Percentiles rank a stretch among this genome's conserved stretches.
Evolutionary conservation across 2,797 vertebrate genomes (phyloP).

Genomic region (Myiotriccus ornatus): DNA sequence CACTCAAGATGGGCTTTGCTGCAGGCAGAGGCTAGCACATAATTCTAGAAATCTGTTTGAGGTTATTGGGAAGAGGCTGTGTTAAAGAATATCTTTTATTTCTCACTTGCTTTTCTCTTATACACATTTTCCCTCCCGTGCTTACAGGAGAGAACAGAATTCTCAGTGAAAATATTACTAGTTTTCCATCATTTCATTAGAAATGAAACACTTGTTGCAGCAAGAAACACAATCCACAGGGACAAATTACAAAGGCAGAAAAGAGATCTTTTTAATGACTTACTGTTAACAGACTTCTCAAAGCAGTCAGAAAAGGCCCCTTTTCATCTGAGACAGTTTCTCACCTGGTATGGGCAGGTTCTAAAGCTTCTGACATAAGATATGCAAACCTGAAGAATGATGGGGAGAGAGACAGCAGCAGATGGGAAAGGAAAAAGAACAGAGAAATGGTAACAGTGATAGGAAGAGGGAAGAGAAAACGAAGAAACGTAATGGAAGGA

Average conservation of each 20-base stretch:
- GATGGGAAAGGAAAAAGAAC: conserved; percentile 40
- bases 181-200: conserved; percentile 43
- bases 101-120: not conserved
- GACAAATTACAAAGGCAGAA: conserved; percentile 70
- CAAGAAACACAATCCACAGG: conserved; percentile 65
- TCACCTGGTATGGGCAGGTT: conserved; percentile 56
- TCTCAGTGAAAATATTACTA: conserved; percentile 9
- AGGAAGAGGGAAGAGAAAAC: not conserved
- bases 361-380: conserved; percentile 63
- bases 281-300: conserved; percentile 74
- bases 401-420: not conserved
- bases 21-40: not conserved
- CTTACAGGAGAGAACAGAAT: not conserved
- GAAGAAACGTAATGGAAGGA: not conserved
- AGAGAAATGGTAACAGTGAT: not conserved
- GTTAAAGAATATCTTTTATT: not conserved
- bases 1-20: not conserved
- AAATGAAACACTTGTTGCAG: conserved; percentile 41
- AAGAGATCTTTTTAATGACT: conserved; percentile 73
- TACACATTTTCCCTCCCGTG: not conserved
- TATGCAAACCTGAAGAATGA: conserved; percentile 56
- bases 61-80: not conserved
- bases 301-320: conserved; percentile 53
- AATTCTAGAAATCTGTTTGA: not conserved
- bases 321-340: conserved; percentile 68